Evolutionary conservation across 2,113 vertebrate species (phyloP).

Genomic region (Odobenus rosmarus): DNA sequence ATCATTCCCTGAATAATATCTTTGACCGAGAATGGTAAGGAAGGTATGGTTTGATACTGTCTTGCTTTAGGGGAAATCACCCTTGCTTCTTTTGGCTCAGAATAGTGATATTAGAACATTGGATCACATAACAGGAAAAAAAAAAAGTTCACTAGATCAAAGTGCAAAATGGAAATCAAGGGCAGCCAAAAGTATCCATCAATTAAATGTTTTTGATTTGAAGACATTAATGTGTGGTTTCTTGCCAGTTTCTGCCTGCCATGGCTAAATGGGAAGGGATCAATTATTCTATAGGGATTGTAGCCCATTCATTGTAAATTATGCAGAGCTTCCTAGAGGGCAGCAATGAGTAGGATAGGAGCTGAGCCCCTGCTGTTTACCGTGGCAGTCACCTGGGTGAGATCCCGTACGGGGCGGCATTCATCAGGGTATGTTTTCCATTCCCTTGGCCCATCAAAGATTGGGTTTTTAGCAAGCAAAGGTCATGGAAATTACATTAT

Average conservation of each 20-base stretch:
- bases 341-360: constrained; percentile 69
- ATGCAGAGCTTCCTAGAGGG: constrained; percentile 61
- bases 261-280: background rate
- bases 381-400: background rate
- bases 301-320: constrained; percentile 35
- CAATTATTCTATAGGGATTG: background rate
- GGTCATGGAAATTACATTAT: constrained; percentile 62
- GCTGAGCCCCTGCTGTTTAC: background rate
- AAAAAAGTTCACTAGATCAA: constrained; percentile 42
- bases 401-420: constrained; percentile 54
- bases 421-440: constrained; percentile 63
- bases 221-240: background rate
- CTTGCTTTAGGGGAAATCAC: background rate
- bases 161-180: constrained; percentile 34
- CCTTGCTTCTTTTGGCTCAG: background rate
- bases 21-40: constrained; percentile 46
- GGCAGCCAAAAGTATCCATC: background rate
- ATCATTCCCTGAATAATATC: background rate
- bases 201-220: constrained; percentile 11
- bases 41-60: background rate
- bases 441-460: constrained; percentile 28
- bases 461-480: constrained; percentile 49
- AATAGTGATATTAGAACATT: constrained; percentile 30
- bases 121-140: constrained; percentile 10
- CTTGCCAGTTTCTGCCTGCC: background rate